These are phyloP conservation scores for Cyprinodon brontotheroides DNA, from an alignment of 2,113 vertebrate genomes.

Conservation along the genomic window DNA sequence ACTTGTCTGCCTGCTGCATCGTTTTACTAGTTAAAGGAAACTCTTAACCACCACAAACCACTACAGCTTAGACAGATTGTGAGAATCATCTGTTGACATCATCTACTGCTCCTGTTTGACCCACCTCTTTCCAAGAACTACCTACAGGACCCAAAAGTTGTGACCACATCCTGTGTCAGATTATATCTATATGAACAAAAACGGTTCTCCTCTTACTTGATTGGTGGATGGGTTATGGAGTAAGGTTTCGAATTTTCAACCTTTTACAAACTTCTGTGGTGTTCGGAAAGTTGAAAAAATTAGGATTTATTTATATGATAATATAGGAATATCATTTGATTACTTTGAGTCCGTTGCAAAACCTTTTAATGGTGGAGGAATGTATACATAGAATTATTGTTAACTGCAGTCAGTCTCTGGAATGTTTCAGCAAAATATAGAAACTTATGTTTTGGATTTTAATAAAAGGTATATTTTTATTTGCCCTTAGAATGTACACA, in stretches of 20 bases:
- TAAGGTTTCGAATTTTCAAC: conserved; percentile 22
- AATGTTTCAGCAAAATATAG: conserved; percentile 23
- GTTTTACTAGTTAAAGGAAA: conserved; percentile 52
- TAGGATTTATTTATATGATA: conserved; percentile 58
- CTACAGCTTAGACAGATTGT: conserved; percentile 42
- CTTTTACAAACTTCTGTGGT: conserved; percentile 23
- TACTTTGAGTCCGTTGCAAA: conserved; percentile 37
- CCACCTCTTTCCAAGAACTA: conserved; percentile 27
- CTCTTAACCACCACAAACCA: conserved; percentile 43
- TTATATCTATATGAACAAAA: conserved; percentile 46
- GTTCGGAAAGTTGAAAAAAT: conserved; percentile 45
- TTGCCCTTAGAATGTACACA: conserved; percentile 28
- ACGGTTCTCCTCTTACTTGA: conserved; percentile 16
- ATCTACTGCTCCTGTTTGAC: conserved; percentile 41
- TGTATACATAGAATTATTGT: conserved; percentile 22
- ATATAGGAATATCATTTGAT: conserved; percentile 41
- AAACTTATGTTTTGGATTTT: conserved; percentile 26
- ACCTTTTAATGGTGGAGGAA: conserved; percentile 53
- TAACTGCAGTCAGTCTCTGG: conserved; percentile 14
- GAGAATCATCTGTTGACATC: conserved; percentile 24
- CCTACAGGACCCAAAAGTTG: conserved; percentile 24
- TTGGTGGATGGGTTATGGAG: conserved; percentile 19
- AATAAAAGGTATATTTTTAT: conserved; percentile 10
- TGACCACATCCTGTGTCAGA: conserved; percentile 38
- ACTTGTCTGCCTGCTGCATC: conserved; percentile 64